Evolutionary conservation across 2,888 invertebrate species (phyloP).

Genomic region (Petrophora chlorosata): DNA sequence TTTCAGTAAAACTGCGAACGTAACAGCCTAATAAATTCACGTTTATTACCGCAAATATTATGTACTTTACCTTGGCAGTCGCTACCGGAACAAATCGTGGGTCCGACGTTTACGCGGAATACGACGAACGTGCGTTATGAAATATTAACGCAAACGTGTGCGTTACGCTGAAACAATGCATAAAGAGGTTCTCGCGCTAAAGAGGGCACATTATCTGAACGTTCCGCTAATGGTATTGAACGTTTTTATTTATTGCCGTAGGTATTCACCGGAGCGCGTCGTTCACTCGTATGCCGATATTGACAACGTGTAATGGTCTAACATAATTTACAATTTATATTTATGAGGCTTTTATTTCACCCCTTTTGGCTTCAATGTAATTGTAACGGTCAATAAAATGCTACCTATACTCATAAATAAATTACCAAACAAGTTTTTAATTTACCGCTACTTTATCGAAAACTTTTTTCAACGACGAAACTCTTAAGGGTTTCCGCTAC

Average conservation of each 20-base stretch:
- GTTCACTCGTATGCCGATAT: slow-evolving; percentile 45
- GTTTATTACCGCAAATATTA: slow-evolving; percentile 78
- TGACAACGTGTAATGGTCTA: slow-evolving; percentile 48
- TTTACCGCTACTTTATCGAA: neutral
- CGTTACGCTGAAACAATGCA: slow-evolving; percentile 64
- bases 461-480: neutral
- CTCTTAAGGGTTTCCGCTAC: neutral
- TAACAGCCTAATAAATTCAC: slow-evolving; percentile 79
- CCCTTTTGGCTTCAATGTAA: slow-evolving; percentile 24
- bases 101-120: slow-evolving; percentile 61
- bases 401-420: slow-evolving; percentile 10
- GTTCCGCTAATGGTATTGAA: slow-evolving; percentile 65
- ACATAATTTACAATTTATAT: slow-evolving; percentile 53
- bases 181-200: slow-evolving; percentile 49
- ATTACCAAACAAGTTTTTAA: slow-evolving; percentile 5
- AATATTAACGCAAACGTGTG: slow-evolving; percentile 66
- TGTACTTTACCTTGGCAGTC: slow-evolving; percentile 67
- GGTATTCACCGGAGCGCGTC: slow-evolving; percentile 51
- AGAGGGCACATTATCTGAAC: slow-evolving; percentile 67
- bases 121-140: slow-evolving; percentile 63
- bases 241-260: slow-evolving; percentile 64
- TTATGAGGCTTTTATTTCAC: slow-evolving; percentile 45
- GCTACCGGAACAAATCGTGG: slow-evolving; percentile 72
- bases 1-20: slow-evolving; percentile 80
- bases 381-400: slow-evolving; percentile 24